Conservation (phyloP, 2,113 vertebrate genomes). For the Anhinga anhinga region DNA sequence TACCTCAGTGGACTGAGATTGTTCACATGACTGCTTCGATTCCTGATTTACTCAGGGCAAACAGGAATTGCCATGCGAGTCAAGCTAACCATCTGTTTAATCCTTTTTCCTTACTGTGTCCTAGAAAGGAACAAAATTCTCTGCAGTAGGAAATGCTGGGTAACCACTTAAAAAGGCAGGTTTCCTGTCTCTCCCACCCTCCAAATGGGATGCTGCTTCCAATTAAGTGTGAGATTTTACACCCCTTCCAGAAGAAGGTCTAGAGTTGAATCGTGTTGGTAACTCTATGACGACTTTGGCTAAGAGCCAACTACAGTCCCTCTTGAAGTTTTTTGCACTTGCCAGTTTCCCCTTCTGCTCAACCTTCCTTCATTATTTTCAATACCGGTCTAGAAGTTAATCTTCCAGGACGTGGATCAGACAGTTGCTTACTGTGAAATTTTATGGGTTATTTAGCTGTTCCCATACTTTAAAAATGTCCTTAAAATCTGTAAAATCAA, state of each 20-base stretch:
- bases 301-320: neutral
- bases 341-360: neutral
- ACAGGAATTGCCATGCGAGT: neutral
- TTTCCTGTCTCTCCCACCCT: neutral
- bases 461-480: neutral
- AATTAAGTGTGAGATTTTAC: neutral
- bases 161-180: neutral
- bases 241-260: neutral
- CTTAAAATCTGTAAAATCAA: neutral
- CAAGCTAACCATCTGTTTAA: neutral
- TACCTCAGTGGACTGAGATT: neutral
- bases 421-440: neutral
- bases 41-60: neutral
- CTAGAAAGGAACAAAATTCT: neutral
- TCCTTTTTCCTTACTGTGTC: neutral
- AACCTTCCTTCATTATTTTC: neutral
- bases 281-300: neutral
- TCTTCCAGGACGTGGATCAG: neutral
- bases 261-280: neutral
- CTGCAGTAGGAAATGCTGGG: neutral
- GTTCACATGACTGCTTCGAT: neutral
- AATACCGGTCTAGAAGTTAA: neutral
- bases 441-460: neutral
- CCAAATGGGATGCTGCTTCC: fast-evolving
- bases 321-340: neutral